A percentile compares a stretch with the other conserved stretches of the same genome.
phyloP scores from a whole-genome alignment of 2,888 invertebrate genomes.

The Drosophila pegasa region DNA sequence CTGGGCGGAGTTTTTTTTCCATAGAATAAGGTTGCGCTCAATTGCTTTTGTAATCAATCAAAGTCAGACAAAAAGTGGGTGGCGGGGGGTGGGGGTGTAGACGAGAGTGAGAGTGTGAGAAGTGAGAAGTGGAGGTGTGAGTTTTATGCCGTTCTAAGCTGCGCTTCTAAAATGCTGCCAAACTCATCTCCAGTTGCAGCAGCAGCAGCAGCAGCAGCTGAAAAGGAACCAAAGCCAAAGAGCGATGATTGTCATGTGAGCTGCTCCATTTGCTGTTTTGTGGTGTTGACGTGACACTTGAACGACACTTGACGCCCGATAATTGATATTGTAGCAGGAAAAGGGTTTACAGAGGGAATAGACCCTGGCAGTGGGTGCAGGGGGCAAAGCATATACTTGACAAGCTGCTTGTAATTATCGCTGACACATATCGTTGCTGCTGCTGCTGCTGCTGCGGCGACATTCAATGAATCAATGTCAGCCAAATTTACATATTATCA shows the following conservation, averaged over 20 bases:
- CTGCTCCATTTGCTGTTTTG: constrained; percentile 44
- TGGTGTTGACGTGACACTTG: constrained; percentile 77
- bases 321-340: constrained; percentile 65
- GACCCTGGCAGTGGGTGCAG: background rate
- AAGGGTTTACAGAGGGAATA: background rate
- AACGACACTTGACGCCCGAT: constrained; percentile 77
- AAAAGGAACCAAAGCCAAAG: constrained; percentile 20
- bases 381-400: constrained; percentile 27
- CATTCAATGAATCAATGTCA: constrained; percentile 30
- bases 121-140: background rate
- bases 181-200: constrained; percentile 17
- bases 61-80: constrained; percentile 43
- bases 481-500: constrained; percentile 17
- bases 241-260: constrained; percentile 53
- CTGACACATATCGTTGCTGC: constrained; percentile 60
- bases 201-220: background rate
- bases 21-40: constrained; percentile 60
- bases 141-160: constrained; percentile 17
- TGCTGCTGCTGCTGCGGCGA: constrained; percentile 3
- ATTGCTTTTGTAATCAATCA: constrained; percentile 76
- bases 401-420: constrained; percentile 64
- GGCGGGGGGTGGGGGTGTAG: background rate
- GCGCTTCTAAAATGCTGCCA: constrained; percentile 35
- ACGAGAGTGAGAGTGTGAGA: background rate
- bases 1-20: constrained; percentile 28